Conservation (phyloP, 2,888 invertebrate species). For the Diaperis boleti region DNA sequence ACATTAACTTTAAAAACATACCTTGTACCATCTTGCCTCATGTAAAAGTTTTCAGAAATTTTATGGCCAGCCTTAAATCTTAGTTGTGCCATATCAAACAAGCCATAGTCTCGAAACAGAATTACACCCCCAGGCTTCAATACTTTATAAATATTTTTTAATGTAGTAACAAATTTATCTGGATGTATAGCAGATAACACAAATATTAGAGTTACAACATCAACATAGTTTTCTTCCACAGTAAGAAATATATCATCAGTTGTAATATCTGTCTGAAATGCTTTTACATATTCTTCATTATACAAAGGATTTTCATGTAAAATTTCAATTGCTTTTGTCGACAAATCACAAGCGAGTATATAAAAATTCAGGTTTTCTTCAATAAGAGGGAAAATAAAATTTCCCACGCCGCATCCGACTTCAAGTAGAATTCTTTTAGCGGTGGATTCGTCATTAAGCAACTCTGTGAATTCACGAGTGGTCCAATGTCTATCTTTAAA, state of each 20-base stretch:
- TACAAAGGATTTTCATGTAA: conserved; percentile 80
- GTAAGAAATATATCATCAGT: conserved; percentile 74
- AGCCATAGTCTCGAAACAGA: conserved; percentile 93
- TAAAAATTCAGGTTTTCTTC: conserved; percentile 81
- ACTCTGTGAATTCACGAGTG: conserved; percentile 84
- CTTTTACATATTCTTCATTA: conserved; percentile 74
- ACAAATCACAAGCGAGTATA: conserved; percentile 93
- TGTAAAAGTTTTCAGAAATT: conserved; percentile 92
- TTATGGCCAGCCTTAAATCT: conserved; percentile 94
- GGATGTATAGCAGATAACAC: conserved; percentile 96
- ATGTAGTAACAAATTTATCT: conserved; percentile 76
- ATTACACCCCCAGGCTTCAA: conserved; percentile 83
- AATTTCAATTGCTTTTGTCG: conserved; percentile 89
- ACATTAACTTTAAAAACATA: too few species aligned
- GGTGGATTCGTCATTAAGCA: conserved; percentile 60
- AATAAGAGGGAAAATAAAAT: conserved; percentile 92
- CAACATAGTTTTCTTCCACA: conserved; percentile 70
- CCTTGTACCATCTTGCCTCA: conserved; percentile 97
- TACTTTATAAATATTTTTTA: conserved; percentile 74
- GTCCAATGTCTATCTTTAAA: conserved; percentile 98
- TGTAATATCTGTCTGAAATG: conserved; percentile 90
- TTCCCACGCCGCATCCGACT: conserved; percentile 97
- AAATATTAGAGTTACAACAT: conserved; percentile 92
- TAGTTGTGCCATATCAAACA: conserved; percentile 96
- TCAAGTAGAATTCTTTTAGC: conserved; percentile 74